These are phyloP conservation scores for Oceanites oceanicus DNA, from an alignment of 2,113 vertebrate genomes.

Conservation along the genomic window DNA sequence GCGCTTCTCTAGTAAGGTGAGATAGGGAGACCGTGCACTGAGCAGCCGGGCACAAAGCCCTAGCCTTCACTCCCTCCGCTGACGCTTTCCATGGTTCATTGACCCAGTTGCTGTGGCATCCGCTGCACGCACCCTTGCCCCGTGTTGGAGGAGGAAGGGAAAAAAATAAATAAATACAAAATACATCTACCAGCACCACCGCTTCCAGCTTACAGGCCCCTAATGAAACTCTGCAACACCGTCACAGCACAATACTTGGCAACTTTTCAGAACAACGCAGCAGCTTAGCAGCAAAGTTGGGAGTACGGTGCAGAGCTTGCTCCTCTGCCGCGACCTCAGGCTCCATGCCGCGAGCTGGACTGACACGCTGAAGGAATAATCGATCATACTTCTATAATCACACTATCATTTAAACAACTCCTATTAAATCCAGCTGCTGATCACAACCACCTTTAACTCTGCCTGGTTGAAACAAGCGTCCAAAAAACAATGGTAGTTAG, in stretches of 20 bases:
- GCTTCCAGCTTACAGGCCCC: not conserved
- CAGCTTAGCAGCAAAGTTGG: not conserved
- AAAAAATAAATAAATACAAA: not conserved
- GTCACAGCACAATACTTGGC: not conserved
- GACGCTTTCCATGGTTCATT: not conserved
- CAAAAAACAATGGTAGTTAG: not conserved
- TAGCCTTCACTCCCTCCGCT: not conserved
- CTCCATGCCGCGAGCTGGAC: rapidly evolving
- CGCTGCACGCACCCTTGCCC: not conserved
- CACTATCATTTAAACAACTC: not conserved
- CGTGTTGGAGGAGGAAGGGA: not conserved
- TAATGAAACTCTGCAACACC: not conserved
- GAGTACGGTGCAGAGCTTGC: not conserved
- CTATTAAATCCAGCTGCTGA: not conserved
- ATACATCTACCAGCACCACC: not conserved
- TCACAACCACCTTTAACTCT: not conserved
- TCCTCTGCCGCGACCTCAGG: not conserved
- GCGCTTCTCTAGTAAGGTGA: not conserved
- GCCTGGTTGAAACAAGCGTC: not conserved
- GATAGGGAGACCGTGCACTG: not conserved
- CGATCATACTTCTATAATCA: not conserved
- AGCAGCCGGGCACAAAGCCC: not conserved
- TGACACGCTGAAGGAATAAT: not conserved
- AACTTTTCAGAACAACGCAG: not conserved
- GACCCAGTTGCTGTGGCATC: not conserved